These are phyloP conservation scores for Anastrepha ludens DNA, from an alignment of 1,140 invertebrate species.

Conservation along the genomic window DNA sequence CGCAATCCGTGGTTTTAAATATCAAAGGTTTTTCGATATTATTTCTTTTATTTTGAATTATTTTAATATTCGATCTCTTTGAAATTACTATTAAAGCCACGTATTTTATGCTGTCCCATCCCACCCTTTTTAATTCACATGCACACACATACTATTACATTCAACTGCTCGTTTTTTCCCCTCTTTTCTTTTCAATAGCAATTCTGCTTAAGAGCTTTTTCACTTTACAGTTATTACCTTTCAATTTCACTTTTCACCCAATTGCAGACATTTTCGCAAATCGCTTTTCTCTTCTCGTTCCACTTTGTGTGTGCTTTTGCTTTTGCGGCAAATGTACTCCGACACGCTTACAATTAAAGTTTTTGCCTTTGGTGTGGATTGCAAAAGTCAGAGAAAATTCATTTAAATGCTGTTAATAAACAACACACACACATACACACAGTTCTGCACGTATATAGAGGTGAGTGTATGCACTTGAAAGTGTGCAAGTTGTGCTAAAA, in stretches of 20 bases:
- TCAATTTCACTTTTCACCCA: not conserved
- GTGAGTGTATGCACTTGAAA: not conserved
- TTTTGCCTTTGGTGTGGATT: not conserved
- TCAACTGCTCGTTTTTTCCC: not conserved
- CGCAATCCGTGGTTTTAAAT: no score
- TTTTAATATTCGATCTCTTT: no score
- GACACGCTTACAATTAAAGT: slow-evolving; percentile 37
- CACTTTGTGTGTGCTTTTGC: not conserved
- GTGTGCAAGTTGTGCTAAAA: not conserved
- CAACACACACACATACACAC: not conserved
- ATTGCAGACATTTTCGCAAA: no score
- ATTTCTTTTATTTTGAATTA: no score
- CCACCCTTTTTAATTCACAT: not conserved
- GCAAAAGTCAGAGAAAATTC: slow-evolving; percentile 26
- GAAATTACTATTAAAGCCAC: no score
- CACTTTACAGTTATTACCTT: not conserved
- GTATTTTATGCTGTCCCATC: no score
- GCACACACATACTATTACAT: not conserved
- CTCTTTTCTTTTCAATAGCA: not conserved
- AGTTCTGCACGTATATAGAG: no score
- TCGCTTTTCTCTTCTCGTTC: no score
- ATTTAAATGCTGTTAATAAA: slow-evolving; percentile 1
- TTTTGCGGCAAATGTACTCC: not conserved
- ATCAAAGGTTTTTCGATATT: no score
- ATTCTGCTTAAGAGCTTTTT: not conserved